Evolutionary conservation across 2,888 invertebrate genomes (phyloP), one percentile per base, ranked within the genome.

Genomic region (Plemyria rubiginata): DNA sequence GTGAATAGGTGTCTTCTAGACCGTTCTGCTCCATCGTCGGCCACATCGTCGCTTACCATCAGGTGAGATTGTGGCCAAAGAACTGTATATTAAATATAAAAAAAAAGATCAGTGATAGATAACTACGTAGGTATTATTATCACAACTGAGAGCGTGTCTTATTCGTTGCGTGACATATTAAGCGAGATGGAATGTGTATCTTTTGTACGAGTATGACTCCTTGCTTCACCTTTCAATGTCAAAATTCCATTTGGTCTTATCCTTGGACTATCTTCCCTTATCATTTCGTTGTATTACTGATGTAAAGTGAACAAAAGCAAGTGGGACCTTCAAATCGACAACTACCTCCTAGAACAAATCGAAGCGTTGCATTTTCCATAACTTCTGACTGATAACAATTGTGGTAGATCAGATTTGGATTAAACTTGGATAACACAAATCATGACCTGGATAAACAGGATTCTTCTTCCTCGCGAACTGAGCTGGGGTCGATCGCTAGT

Each of bases 151-250:
- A 82, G 77, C 78, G 50, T 75, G 75, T 81, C 84, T 84, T 81
- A 82, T 32, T n/a, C 4, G 3, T 22, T 76, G 74, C 76, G 73
- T 74, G 75, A 84, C 90, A 68, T 89, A 90, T 89, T 88, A 86
- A 88, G 7, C 7, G 90, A 77, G 74, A 78, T 77, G 88, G 90
- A 86, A 89, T 88, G 87, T 15, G 15, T 13, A 15, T 55, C 38
- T 77, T 13, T 41, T 41, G n/a, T n/a, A 41, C 13, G 40, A 41
- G n/a, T n/a, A 41, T 41, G 40, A 41, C n/a, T 41, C 13, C 40
- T n/a, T 41, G 40, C n/a, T n/a, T 22, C 22, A 22, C 22, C 22
- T 22, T 41, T n/a, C 40, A 13, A 41, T 41, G 40, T 41, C 40
- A 41, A 41, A 41, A 41, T 41, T 6, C 6, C n/a, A n/a, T n/a